phyloP scores from a whole-genome alignment of 2,888 invertebrate species.

The Octodonta nipae region DNA sequence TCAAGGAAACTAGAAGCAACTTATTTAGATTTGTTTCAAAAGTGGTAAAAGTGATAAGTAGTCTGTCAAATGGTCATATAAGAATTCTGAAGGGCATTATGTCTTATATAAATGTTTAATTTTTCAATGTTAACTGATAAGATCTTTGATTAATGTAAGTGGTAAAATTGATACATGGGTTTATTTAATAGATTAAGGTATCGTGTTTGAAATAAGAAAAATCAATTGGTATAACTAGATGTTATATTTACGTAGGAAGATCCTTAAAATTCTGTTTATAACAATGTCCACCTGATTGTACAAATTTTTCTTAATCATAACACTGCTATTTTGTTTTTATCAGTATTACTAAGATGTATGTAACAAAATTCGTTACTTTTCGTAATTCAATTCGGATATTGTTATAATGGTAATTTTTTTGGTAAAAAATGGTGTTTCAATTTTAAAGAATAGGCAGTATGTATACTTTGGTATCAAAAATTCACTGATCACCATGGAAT shows the following conservation, averaged over 20 bases:
- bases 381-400: constrained; percentile 11
- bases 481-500: constrained; percentile 19
- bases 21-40: too few species aligned
- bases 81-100: too few species aligned
- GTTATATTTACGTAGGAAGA: constrained; percentile 31
- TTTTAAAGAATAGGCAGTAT: constrained; percentile 23
- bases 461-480: constrained; percentile 26
- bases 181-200: constrained; percentile 25
- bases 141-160: too few species aligned
- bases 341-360: constrained; percentile 3
- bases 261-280: constrained; percentile 23
- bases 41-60: too few species aligned
- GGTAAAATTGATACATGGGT: constrained; percentile 16
- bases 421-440: constrained; percentile 18
- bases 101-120: too few species aligned
- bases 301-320: constrained; percentile 8
- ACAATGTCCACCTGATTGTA: constrained; percentile 18
- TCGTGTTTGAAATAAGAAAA: constrained; percentile 30
- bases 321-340: constrained; percentile 6
- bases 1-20: too few species aligned
- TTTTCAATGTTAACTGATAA: too few species aligned
- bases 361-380: constrained; percentile 2
- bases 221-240: constrained; percentile 33
- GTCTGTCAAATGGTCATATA: too few species aligned
- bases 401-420: constrained; percentile 18